Base-by-base conservation (phyloP, 2,888 invertebrate species). In the Ophion ellenae region DNA sequence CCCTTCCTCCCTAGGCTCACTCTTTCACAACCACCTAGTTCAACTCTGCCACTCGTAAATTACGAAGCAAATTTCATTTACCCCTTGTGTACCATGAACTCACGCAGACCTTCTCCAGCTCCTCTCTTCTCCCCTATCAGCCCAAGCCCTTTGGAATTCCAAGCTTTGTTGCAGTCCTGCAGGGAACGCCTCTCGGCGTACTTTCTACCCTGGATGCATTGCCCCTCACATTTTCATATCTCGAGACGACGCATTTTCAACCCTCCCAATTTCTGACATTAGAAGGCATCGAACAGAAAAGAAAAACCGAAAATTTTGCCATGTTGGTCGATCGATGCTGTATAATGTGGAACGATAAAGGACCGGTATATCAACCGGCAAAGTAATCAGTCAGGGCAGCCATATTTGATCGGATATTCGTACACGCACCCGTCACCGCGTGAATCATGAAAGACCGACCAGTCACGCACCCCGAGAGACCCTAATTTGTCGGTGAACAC, bases 41-140 rank as follows among this genome's bases (percentile, higher is more conserved):
- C 69, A 36, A 67, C 69, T 40, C 69, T 67, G 85, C 73, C 85
- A 84, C 86, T 90, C 89, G 88, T 91, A 91, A 92, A 92, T 92
- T 91, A 90, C 91, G 89, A 89, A 90, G 89, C 89, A 89, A 90
- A 92, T 90, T 92, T 91, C 89, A 91, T 92, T 91, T 88, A 87
- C 89, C 88, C 67, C 79, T 80, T 77, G 81, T 66, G 66, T 69
- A 69, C 64, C 84, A 79, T 81, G 87, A 75, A 85, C 89, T 73
- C 76, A 24, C 70, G 36, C 67, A 17, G 7, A 40, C 57, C 76
- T 74, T 40, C 61, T 66, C 47, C 63, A 40, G 40, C 80, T 53
- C 45, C 32, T 53, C 61, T 47, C 64, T 74, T 64, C 59, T 61
- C 14, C 73, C 53, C 74, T 32, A 24, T 75, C 47, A 9, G 67